These are phyloP conservation scores for Gila robusta DNA, from an alignment of 2,797 vertebrate species.

Conservation along the genomic window DNA sequence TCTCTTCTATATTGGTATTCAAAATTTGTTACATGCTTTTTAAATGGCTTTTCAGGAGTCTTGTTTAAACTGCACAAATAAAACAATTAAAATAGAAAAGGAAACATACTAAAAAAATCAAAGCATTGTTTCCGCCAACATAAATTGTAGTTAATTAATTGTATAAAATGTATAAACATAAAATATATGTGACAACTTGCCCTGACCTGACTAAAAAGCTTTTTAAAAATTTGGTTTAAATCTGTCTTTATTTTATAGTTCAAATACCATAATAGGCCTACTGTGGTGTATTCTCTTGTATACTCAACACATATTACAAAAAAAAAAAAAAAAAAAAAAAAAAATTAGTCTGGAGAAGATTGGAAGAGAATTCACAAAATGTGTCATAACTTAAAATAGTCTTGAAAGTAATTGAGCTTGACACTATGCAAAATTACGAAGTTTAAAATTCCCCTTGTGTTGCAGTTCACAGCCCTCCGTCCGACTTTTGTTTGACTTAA, in stretches of 20 bases:
- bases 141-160: not conserved
- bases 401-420: not conserved
- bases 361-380: not conserved
- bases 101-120: not conserved
- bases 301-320: not conserved
- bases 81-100: not conserved
- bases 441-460: slow-evolving; percentile 17
- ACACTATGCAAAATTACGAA: not conserved
- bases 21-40: not conserved
- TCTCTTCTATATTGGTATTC: not conserved
- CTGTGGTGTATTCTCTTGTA: not conserved
- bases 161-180: not conserved
- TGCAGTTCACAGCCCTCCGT: slow-evolving; percentile 11
- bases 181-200: not conserved
- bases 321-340: not conserved
- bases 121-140: not conserved
- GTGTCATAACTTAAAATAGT: not conserved
- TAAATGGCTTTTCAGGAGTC: not conserved
- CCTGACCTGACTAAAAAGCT: not conserved
- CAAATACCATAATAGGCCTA: not conserved
- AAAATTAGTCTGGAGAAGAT: not conserved
- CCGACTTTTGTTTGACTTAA: slow-evolving; percentile 34
- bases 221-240: not conserved
- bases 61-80: not conserved
- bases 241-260: not conserved